Base-by-base conservation (phyloP, 2,113 vertebrate genomes). In the Malaclemys terrapin region DNA sequence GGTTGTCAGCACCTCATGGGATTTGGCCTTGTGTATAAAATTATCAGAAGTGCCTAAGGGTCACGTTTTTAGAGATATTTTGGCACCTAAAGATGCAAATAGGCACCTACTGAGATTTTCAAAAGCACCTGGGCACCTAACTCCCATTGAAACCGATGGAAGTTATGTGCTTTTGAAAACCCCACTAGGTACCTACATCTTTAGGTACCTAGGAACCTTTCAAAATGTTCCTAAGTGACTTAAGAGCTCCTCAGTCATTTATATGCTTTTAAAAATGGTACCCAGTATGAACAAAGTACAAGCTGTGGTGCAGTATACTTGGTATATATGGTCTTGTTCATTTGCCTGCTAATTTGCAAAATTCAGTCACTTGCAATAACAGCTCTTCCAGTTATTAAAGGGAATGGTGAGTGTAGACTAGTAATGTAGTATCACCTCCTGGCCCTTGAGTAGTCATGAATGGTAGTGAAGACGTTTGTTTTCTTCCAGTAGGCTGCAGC, bases 111-210 rank as follows among this genome's bases (percentile, higher is more conserved):
- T 1, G 65, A 38, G 14, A 87, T 52, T 22, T 4, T 5, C 4
- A 47, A 27, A 38, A 52, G 31, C 9, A 49, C 0, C 0, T 19
- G 42, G 53, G 47, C 65, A 38, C 62, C 0, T 2, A 47, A 20
- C 38, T 4, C 20, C 8, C 20, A 75, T 9, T 42, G n/a, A 47
- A 27, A 78, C 27, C 38, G 47, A 47, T 25, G 45, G 38, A 8
- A 29, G 12, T 45, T 76, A 2, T 6, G 56, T 59, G 75, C 80
- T 91, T 69, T n/a, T 35, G 20, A 17, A 72, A 78, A 76, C 27
- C 49, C 56, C 59, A 54, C 69, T 29, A 80, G 45, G 42, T 25
- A 76, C 78, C 5, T 59, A 38, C 80, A 19, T 65, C 35, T 84
- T 79, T 14, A 45, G 27, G 24, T 45, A 38, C 29, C 56, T 14